Conservation (phyloP, 2,888 invertebrate genomes). For the Hartigia nigra region DNA sequence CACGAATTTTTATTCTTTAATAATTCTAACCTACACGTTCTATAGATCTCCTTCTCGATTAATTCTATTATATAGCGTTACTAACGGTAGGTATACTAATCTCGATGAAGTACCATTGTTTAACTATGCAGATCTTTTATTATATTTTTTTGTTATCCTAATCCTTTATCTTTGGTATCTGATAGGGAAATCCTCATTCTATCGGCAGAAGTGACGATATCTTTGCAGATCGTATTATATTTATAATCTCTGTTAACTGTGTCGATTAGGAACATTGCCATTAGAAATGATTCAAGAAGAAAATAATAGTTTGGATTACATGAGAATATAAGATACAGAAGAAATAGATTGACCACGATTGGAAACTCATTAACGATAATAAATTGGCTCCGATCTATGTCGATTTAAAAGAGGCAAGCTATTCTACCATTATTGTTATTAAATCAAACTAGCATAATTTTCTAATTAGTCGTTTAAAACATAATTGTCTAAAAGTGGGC, state of each 20-base stretch:
- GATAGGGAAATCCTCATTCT: conserved; percentile 43
- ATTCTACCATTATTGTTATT: too few relatives aligned
- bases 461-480: neutral
- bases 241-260: conserved; percentile 29
- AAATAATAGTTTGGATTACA: neutral
- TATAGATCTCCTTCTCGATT: conserved; percentile 31
- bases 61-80: conserved; percentile 34
- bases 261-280: conserved; percentile 47
- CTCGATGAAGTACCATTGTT: conserved; percentile 10
- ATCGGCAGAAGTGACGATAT: conserved; percentile 38
- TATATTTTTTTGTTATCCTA: conserved; percentile 28
- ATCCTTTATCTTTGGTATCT: conserved; percentile 56
- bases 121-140: conserved; percentile 29
- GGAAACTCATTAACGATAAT: too few relatives aligned
- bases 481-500: neutral
- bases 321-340: too few relatives aligned
- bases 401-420: too few relatives aligned
- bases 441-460: neutral
- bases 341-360: too few relatives aligned
- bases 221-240: conserved; percentile 18
- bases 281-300: conserved; percentile 16
- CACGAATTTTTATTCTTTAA: conserved; percentile 18
- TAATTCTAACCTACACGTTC: conserved; percentile 31
- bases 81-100: conserved; percentile 26
- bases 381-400: too few relatives aligned